Evolutionary conservation across 2,888 invertebrate genomes (phyloP), one percentile per base, ranked within the genome.

Genomic region (Scaptomyza tumidula): DNA sequence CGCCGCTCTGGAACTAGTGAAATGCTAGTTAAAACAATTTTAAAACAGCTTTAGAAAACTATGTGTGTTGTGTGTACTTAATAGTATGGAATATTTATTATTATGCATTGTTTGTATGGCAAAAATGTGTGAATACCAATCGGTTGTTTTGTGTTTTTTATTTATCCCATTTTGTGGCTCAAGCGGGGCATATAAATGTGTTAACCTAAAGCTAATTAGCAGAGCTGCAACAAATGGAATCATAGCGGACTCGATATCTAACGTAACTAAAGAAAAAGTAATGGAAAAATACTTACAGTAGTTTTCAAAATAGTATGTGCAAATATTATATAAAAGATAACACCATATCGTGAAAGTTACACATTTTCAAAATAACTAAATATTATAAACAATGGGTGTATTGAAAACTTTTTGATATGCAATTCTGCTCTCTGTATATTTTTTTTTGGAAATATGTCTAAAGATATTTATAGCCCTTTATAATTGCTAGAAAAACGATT

Each of bases 391-490:
- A 19, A 19, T 2, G 19, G 19, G 2, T 19, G 19, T 19, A 1
- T 19, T 19, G 29, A 29, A 33, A 33, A 33, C 33, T 27, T 16
- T 11, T 48, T 49, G 14, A 49, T 49, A 33, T 19, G 4, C 16
- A 16, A 41, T 1, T 10, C 16, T 41, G 10, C 16, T 2, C 9
- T 13, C 1, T 1, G 19, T 19, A 19, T 19, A 19, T 19, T 19
- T 19, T 9, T 13, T 16, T 13, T 27, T 0, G 10, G 10, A 14
- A 37, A 27, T 27, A 19, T 72, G 50, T 24, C 35, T 37, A 52
- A 41, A 27, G 7, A n/a, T 67, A 73, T 73, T 73, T 63, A 68
- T 63, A 63, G 27, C 35, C 53, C 41, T 55, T 68, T 59, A 31
- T 53, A 55, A 58, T 58, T 65, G 33, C 45, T 53, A 37, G 37